A percentile compares a stretch with the other conserved stretches of the same genome.
These are phyloP conservation scores for Colossoma macropomum DNA, from an alignment of 2,113 vertebrate species.

Conservation along the genomic window DNA sequence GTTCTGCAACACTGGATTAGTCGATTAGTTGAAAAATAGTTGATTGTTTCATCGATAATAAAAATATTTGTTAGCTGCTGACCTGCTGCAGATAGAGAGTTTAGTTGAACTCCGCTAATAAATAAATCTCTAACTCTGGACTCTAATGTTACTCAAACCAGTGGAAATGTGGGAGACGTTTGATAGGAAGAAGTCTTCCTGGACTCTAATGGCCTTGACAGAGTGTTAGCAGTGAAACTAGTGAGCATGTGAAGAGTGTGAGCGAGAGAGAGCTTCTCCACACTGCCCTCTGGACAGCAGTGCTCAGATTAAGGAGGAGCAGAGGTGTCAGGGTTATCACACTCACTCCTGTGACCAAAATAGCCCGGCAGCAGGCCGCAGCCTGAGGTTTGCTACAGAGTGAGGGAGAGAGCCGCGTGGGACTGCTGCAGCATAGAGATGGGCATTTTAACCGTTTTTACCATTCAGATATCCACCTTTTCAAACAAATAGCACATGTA, in stretches of 20 bases:
- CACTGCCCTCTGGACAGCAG: conserved; percentile 1
- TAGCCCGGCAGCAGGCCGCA: conserved; percentile 66
- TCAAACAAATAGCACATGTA: not conserved
- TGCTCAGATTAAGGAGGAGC: conserved; percentile 72
- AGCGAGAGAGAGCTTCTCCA: not conserved
- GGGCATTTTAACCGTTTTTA: not conserved
- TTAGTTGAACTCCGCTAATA: too few species aligned
- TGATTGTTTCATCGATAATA: too few species aligned
- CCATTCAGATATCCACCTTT: not conserved
- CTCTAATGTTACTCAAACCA: too few species aligned
- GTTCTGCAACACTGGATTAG: too few species aligned
- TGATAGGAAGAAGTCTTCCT: not conserved
- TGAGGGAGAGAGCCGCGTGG: not conserved
- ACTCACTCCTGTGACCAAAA: conserved; percentile 73
- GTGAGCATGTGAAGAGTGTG: not conserved
- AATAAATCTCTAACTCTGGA: too few species aligned
- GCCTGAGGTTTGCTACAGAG: not conserved
- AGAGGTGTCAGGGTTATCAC: conserved; percentile 79
- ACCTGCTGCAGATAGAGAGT: too few species aligned
- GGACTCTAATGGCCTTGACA: not conserved
- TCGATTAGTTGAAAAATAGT: too few species aligned
- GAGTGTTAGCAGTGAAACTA: not conserved
- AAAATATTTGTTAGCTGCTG: too few species aligned
- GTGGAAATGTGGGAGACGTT: not conserved
- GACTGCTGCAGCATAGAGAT: not conserved